Conservation (phyloP, 2,888 invertebrate species). For the Drosophila birchii region DNA sequence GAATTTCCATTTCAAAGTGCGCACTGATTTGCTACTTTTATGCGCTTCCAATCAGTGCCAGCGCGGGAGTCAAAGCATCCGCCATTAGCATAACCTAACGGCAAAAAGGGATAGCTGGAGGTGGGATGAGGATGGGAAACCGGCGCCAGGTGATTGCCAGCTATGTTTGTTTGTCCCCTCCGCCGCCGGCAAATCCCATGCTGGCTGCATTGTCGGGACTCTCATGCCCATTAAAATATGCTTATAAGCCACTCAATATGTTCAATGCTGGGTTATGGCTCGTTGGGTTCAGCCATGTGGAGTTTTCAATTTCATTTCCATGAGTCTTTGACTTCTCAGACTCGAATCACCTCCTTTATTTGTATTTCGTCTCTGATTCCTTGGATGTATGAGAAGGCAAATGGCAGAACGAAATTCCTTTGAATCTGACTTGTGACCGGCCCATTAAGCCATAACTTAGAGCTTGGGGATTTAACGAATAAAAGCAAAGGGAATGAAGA, state of each 20-base stretch:
- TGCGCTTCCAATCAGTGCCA: conserved; percentile 70
- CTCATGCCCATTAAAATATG: conserved; percentile 34
- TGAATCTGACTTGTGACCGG: background rate
- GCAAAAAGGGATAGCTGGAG: conserved; percentile 8
- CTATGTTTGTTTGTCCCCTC: conserved; percentile 55
- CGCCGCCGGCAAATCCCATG: conserved; percentile 14
- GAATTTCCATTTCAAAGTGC: conserved; percentile 74
- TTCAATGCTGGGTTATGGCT: conserved; percentile 26
- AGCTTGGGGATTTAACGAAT: background rate
- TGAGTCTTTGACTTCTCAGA: conserved; percentile 6
- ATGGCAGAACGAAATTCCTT: conserved; percentile 1
- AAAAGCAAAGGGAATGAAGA: background rate
- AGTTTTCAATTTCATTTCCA: conserved; percentile 24
- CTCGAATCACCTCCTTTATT: background rate
- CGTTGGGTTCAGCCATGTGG: conserved; percentile 35
- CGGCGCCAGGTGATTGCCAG: conserved; percentile 71
- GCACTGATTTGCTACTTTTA: conserved; percentile 65
- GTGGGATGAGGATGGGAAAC: conserved; percentile 18
- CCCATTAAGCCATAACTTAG: background rate
- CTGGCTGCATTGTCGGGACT: conserved; percentile 34
- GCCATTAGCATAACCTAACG: conserved; percentile 72
- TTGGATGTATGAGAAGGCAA: background rate
- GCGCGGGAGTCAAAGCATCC: conserved; percentile 54
- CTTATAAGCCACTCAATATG: conserved; percentile 43
- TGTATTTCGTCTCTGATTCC: conserved; percentile 3